These are phyloP conservation scores for Amblyopsis rosae DNA, from an alignment of 2,113 vertebrate species.

Conservation along the genomic window DNA sequence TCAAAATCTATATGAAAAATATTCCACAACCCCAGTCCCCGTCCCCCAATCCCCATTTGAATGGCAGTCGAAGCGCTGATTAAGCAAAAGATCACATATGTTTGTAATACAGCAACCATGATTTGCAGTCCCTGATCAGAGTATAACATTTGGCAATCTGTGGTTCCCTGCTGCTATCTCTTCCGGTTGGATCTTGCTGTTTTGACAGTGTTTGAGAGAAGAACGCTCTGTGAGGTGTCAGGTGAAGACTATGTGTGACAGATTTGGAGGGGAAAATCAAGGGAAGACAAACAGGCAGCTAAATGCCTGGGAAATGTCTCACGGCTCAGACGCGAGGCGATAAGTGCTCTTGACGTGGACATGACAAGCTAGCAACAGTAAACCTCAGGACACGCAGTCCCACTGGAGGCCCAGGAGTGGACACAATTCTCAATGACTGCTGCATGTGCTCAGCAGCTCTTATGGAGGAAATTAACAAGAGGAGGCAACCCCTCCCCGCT, in stretches of 20 bases:
- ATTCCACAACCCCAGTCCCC: neutral
- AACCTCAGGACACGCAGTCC: constrained; percentile 76
- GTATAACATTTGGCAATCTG: constrained; percentile 61
- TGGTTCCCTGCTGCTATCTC: constrained; percentile 64
- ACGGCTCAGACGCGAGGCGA: constrained; percentile 67
- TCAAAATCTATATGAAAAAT: constrained; percentile 43
- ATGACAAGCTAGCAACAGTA: constrained; percentile 78
- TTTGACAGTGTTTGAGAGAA: constrained; percentile 76
- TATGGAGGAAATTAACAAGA: constrained; percentile 67
- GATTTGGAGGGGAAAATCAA: constrained; percentile 75
- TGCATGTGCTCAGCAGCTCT: constrained; percentile 63
- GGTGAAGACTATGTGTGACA: constrained; percentile 75
- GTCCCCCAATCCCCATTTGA: constrained; percentile 39
- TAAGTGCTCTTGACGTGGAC: constrained; percentile 78
- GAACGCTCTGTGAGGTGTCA: constrained; percentile 72
- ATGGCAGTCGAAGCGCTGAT: constrained; percentile 48
- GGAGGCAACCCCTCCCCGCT: constrained; percentile 12
- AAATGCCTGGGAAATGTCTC: constrained; percentile 73
- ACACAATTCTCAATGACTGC: constrained; percentile 61
- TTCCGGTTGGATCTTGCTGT: constrained; percentile 61
- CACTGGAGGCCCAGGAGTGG: constrained; percentile 68
- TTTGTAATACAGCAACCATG: constrained; percentile 60
- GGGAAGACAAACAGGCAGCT: constrained; percentile 77
- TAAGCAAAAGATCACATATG: constrained; percentile 52
- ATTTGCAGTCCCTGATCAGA: constrained; percentile 57